phyloP scores from a whole-genome alignment of 2,797 vertebrate species.

The Chrysocyon brachyurus region DNA sequence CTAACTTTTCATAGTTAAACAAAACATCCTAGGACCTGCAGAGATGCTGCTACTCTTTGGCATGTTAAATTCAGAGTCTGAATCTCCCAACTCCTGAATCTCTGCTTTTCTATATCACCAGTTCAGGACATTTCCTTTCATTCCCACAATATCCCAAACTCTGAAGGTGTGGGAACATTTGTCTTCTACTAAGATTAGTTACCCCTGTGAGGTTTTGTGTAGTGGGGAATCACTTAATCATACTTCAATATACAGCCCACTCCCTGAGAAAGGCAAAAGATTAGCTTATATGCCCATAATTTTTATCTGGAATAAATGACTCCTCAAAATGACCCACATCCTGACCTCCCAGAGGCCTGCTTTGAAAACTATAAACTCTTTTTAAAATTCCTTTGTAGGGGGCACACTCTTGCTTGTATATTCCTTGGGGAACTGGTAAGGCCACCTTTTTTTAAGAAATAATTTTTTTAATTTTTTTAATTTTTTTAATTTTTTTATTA shows the following conservation, averaged over 20 bases:
- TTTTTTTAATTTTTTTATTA: no score
- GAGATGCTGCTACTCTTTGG: background rate
- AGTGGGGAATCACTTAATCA: background rate
- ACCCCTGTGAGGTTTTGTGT: background rate
- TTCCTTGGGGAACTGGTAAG: background rate
- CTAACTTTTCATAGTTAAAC: background rate
- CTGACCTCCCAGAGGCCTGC: background rate
- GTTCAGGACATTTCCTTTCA: background rate
- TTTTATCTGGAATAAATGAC: slow-evolving; percentile 55
- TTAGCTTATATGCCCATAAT: slow-evolving; percentile 14
- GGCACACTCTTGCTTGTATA: background rate
- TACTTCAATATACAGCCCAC: background rate
- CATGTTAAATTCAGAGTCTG: background rate
- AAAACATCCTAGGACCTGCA: background rate
- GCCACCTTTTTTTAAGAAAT: background rate
- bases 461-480: background rate
- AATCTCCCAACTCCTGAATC: background rate
- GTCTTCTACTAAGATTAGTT: background rate
- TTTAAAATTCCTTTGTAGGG: background rate
- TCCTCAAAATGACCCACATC: slow-evolving; percentile 35
- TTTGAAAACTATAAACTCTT: slow-evolving; percentile 1
- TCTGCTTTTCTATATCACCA: background rate
- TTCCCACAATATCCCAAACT: background rate
- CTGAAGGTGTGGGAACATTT: background rate
- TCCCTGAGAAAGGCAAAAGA: slow-evolving; percentile 50